Evolutionary conservation across 2,888 invertebrate genomes (phyloP).

Genomic region (Lacanobia wlatinum): DNA sequence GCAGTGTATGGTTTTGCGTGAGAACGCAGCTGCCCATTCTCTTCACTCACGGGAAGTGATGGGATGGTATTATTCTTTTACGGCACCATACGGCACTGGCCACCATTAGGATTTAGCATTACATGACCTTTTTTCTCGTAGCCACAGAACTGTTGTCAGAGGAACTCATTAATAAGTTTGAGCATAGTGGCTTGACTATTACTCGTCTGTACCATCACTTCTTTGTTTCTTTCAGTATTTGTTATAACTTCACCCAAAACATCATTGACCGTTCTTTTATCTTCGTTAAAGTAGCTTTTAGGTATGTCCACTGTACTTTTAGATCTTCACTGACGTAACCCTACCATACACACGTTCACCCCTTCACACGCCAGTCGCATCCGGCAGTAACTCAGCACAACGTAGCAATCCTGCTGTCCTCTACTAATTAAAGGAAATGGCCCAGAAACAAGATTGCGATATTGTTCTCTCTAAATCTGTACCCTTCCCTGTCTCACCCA

Average conservation of each 20-base stretch:
- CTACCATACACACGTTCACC: constrained; percentile 37
- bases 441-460: constrained; percentile 91
- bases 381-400: constrained; percentile 82
- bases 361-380: constrained; percentile 72
- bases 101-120: too few species aligned
- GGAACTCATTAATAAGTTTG: too few species aligned
- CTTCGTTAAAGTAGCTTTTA: neutral
- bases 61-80: too few species aligned
- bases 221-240: neutral
- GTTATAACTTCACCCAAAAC: neutral
- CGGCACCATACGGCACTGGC: too few species aligned
- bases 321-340: constrained; percentile 28
- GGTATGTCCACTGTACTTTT: neutral
- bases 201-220: neutral
- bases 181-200: neutral
- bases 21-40: too few species aligned
- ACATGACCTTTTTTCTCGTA: too few species aligned
- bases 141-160: too few species aligned
- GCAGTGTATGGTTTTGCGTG: too few species aligned
- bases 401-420: constrained; percentile 85
- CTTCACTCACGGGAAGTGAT: too few species aligned
- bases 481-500: constrained; percentile 69
- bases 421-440: constrained; percentile 91
- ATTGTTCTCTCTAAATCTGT: constrained; percentile 86
- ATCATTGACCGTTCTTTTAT: neutral